Base-by-base conservation (phyloP, 2,797 vertebrate species). In the Karalla daura region DNA sequence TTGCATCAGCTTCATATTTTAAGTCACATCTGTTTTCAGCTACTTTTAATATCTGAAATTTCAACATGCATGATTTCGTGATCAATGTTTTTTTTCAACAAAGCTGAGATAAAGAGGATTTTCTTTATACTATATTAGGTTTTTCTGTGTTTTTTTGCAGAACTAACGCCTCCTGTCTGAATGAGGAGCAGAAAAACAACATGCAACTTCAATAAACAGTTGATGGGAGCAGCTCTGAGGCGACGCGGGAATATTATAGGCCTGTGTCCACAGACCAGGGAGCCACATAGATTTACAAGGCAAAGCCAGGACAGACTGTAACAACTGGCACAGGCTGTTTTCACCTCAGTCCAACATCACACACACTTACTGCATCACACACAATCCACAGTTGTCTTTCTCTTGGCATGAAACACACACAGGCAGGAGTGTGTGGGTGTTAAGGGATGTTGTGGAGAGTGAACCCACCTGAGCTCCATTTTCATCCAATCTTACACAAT, bases 291-390 rank as follows among this genome's bases (percentile, higher is more conserved):
- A 24, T 76, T 81, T 76, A 69, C 21, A 28, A 52, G 46, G 24
- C 28, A 40, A 37, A 40, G 54, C 62, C 25, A 4, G 70, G 63
- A 75, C 74, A 64, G 58, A 47, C 73, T 71, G 70, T 74, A 62
- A 40, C 49, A 44, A 3, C 70, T 60, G 77, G 68, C 76, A 43
- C 43, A 17, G 61, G 21, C 55, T 28, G 41, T 61, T 65, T 54
- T 73, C 56, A 69, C 56, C 68, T 55, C 62, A 1, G 46, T 67
- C 82, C 70, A 66, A 74, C 81, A 80, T 83, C 81, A 77, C 87
- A 84, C 81, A 71, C 73, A 74, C 81, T 77, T 70, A 84, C 77
- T 80, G 77, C 64, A 41, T 70, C 0, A 7, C 78, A 70, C 59
- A 81, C 62, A 70, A 32, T 52, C 66, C 64, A 39, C 65, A 63